These are phyloP conservation scores for Heliothis subflexa DNA, from an alignment of 1,140 invertebrate species.

Conservation along the genomic window DNA sequence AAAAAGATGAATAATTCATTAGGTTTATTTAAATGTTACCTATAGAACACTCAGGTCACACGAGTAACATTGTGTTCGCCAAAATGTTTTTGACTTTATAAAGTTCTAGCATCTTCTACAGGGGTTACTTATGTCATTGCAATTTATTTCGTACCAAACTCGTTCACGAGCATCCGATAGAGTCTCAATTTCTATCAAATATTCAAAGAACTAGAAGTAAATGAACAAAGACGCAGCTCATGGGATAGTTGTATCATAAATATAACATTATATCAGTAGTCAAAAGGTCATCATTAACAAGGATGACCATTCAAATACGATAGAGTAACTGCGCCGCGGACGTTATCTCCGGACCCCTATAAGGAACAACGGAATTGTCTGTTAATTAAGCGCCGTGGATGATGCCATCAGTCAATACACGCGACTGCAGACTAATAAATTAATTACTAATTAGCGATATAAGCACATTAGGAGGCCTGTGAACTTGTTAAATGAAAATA, in stretches of 20 bases:
- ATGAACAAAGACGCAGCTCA: not conserved
- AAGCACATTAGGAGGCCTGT: not conserved
- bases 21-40: not conserved
- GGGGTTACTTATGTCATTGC: too few relatives aligned
- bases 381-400: conserved; percentile 26
- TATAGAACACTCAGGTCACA: not conserved
- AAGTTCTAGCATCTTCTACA: too few relatives aligned
- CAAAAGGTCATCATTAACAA: conserved; percentile 41
- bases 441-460: not conserved
- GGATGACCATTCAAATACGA: conserved; percentile 36
- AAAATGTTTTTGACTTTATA: not conserved
- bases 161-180: too few relatives aligned
- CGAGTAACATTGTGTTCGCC: not conserved
- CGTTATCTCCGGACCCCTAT: conserved; percentile 38
- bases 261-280: conserved; percentile 14
- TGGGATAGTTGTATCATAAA: not conserved
- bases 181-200: too few relatives aligned
- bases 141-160: too few relatives aligned
- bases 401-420: conserved; percentile 1
- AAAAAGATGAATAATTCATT: not conserved
- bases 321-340: conserved; percentile 38
- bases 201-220: not conserved
- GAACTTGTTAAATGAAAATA: conserved; percentile 1
- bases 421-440: not conserved
- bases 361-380: conserved; percentile 49